Evolutionary conservation across 2,113 vertebrate genomes (phyloP).

Genomic region (Menura novaehollandiae): DNA sequence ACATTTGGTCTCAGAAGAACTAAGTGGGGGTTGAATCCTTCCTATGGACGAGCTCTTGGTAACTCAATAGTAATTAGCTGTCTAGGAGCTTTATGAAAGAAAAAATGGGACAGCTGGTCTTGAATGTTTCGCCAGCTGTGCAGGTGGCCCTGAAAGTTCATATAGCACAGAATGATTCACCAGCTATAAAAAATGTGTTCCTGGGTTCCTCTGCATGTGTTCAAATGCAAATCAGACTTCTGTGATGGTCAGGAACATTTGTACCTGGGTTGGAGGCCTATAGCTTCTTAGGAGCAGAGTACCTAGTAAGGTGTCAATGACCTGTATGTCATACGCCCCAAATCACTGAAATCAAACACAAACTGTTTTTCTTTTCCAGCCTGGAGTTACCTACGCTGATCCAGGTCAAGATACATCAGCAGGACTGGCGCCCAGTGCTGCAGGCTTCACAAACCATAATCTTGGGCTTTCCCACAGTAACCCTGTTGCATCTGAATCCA

Average conservation of each 20-base stretch:
- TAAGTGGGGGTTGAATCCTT: not conserved
- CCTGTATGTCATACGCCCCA: not conserved
- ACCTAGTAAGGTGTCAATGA: not conserved
- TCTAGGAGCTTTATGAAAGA: not conserved
- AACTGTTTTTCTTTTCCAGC: slow-evolving; percentile 51
- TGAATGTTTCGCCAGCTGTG: not conserved
- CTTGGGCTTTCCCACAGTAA: slow-evolving; percentile 36
- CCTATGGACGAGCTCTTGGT: not conserved
- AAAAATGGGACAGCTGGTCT: not conserved
- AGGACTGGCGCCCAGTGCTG: not conserved
- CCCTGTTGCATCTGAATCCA: not conserved
- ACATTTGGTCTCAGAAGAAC: not conserved
- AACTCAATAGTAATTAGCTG: not conserved
- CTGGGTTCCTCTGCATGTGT: not conserved
- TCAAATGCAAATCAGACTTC: not conserved
- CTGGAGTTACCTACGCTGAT: not conserved
- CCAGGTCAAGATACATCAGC: not conserved
- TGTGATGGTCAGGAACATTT: not conserved
- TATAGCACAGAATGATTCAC: not conserved
- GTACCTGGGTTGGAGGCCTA: not conserved
- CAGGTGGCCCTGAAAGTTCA: not conserved
- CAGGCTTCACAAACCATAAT: slow-evolving; percentile 27
- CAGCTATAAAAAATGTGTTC: not conserved
- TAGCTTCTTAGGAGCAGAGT: not conserved
- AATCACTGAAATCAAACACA: not conserved